Conservation (phyloP, 1,140 invertebrate species). For the Andricus grossulariae region DNA sequence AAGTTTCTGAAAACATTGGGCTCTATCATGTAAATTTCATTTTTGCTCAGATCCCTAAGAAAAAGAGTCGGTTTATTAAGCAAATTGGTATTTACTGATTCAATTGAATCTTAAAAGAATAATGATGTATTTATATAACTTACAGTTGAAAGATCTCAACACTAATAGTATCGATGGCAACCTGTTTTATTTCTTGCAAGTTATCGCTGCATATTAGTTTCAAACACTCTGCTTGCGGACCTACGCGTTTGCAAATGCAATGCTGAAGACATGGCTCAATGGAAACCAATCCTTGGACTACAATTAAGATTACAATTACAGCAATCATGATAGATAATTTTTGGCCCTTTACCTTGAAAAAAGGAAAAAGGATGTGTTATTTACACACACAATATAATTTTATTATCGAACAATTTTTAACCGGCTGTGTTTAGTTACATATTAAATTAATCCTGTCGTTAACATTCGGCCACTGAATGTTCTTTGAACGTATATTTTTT, state of each 20-base stretch:
- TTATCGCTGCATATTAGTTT: slow-evolving; percentile 67
- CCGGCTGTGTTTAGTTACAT: no score
- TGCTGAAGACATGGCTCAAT: slow-evolving; percentile 62
- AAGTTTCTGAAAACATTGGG: slow-evolving; percentile 84
- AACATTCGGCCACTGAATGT: no score
- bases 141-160: slow-evolving; percentile 70
- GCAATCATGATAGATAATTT: slow-evolving; percentile 56
- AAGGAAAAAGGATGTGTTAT: no score
- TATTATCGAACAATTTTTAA: no score
- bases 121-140: slow-evolving; percentile 44
- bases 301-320: slow-evolving; percentile 57
- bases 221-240: slow-evolving; percentile 69
- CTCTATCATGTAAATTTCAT: slow-evolving; percentile 85
- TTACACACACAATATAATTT: not conserved
- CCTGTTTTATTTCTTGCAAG: slow-evolving; percentile 65
- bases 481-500: no score
- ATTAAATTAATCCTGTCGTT: no score
- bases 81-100: not conserved
- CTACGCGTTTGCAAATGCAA: slow-evolving; percentile 67
- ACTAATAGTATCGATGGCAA: slow-evolving; percentile 65
- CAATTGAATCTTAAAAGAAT: not conserved
- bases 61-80: slow-evolving; percentile 33
- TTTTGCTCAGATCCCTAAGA: slow-evolving; percentile 85
- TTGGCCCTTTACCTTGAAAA: slow-evolving; percentile 48
- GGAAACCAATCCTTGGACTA: slow-evolving; percentile 57